These are phyloP conservation scores for Oceanodroma tethys DNA, from an alignment of 2,113 vertebrate genomes.

Conservation along the genomic window DNA sequence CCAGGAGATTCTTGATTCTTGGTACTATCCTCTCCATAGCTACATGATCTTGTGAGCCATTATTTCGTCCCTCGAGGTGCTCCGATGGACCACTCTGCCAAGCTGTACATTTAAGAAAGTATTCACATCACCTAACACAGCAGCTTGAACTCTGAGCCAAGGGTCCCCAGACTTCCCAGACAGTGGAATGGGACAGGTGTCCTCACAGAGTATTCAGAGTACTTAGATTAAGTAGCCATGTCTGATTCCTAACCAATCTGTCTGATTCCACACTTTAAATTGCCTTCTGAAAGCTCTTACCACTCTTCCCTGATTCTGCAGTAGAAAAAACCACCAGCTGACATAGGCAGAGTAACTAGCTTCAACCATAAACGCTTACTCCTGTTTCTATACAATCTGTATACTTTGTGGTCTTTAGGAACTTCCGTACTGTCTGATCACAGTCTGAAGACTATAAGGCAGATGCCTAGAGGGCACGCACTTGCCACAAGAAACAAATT, in stretches of 20 bases:
- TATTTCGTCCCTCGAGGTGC: rapidly evolving
- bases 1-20: not conserved
- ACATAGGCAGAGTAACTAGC: not conserved
- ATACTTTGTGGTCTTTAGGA: not conserved
- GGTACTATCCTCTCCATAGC: not conserved
- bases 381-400: rapidly evolving
- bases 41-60: rapidly evolving
- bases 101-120: rapidly evolving
- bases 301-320: rapidly evolving
- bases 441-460: not conserved
- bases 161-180: not conserved
- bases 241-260: not conserved
- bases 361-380: rapidly evolving
- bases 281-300: not conserved
- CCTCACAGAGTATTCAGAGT: not conserved
- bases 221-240: not conserved
- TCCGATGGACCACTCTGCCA: not conserved
- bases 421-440: not conserved
- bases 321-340: not conserved
- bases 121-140: not conserved
- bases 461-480: no score
- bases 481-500: not conserved
- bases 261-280: not conserved
- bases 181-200: not conserved
- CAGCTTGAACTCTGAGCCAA: not conserved